Conservation (phyloP, 2,113 vertebrate genomes). For the Tursiops truncatus region DNA sequence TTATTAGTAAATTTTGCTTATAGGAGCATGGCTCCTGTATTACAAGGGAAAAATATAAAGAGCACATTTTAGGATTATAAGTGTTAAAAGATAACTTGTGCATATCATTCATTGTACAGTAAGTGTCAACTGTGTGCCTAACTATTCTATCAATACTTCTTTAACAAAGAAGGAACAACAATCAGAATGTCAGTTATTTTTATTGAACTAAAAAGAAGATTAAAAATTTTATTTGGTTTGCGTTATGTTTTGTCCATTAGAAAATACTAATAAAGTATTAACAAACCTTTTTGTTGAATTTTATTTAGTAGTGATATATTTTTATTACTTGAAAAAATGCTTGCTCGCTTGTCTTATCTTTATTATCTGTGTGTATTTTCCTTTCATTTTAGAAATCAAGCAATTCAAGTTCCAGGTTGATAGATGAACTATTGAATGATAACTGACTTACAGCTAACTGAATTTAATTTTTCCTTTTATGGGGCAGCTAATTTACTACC, state of each 20-base stretch:
- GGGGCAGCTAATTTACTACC: not conserved
- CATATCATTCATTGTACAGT: constrained; percentile 96
- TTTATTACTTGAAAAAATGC: constrained; percentile 25
- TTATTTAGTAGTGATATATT: constrained; percentile 72
- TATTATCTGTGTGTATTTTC: not conserved
- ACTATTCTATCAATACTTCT: constrained; percentile 91
- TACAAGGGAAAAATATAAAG: constrained; percentile 84
- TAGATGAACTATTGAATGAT: constrained; percentile 16
- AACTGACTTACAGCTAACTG: not conserved
- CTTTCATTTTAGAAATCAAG: constrained; percentile 43
- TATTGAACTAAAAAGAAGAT: constrained; percentile 89
- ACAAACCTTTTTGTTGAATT: constrained; percentile 84
- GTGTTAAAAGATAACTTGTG: constrained; percentile 90
- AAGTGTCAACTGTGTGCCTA: constrained; percentile 98
- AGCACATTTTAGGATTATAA: constrained; percentile 90
- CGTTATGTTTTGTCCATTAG: constrained; percentile 93
- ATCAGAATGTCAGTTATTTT: constrained; percentile 91
- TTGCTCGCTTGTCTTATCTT: constrained; percentile 40
- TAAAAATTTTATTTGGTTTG: constrained; percentile 89
- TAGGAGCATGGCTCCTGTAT: constrained; percentile 82
- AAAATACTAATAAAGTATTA: constrained; percentile 99
- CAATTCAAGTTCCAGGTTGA: not conserved
- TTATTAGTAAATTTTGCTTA: constrained; percentile 80
- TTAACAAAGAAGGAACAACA: constrained; percentile 84
- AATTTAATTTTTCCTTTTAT: constrained; percentile 36